phyloP scores from a whole-genome alignment of 2,888 invertebrate species.

The Erebia epiphron region DNA sequence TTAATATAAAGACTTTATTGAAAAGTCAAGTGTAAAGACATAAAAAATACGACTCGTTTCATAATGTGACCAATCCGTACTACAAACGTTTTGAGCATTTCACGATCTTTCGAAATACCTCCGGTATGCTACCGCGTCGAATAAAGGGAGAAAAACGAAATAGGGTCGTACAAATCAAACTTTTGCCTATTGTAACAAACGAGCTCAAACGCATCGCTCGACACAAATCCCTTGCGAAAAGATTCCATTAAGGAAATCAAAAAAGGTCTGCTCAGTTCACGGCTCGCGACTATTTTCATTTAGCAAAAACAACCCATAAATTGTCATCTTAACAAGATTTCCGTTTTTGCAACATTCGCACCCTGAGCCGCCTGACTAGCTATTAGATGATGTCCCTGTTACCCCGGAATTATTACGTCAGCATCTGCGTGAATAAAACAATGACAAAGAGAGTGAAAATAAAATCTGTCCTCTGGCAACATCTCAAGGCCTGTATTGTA shows the following conservation, averaged over 20 bases:
- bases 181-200: conserved; percentile 38
- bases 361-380: conserved; percentile 54
- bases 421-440: conserved; percentile 40
- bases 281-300: conserved; percentile 81
- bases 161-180: conserved; percentile 30
- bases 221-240: conserved; percentile 80
- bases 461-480: conserved; percentile 23
- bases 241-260: conserved; percentile 83
- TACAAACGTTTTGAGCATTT: conserved; percentile 3
- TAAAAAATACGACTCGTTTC: conserved; percentile 8
- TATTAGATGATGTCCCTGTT: conserved; percentile 56
- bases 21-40: too few species aligned
- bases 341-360: conserved; percentile 80
- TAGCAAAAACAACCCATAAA: conserved; percentile 84
- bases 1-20: too few species aligned
- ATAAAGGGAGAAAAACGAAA: background rate
- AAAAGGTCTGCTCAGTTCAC: conserved; percentile 79
- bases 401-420: conserved; percentile 59
- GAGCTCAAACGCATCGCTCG: conserved; percentile 72
- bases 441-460: conserved; percentile 21
- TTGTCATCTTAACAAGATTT: conserved; percentile 83
- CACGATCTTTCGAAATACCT: conserved; percentile 8
- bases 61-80: conserved; percentile 4
- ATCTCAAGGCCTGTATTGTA: conserved; percentile 8
- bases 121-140: background rate